phyloP scores from a whole-genome alignment of 2,888 invertebrate genomes.

The Bursaphelenchus okinawaensis region DNA sequence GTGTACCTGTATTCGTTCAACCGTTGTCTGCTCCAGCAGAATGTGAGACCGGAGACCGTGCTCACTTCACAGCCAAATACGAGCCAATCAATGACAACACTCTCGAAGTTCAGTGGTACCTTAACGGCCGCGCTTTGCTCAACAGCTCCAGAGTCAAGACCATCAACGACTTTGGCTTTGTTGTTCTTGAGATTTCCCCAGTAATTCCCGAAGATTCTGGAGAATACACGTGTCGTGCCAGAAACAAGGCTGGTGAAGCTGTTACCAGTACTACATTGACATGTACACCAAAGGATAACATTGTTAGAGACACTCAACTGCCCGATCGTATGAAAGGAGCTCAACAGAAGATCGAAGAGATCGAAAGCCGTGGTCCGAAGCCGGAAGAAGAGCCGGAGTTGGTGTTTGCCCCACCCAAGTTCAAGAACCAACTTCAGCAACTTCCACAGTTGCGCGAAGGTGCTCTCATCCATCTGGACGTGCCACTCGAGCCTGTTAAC shows the following conservation, averaged over 20 bases:
- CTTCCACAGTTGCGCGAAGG: slow-evolving; percentile 83
- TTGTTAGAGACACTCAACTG: slow-evolving; percentile 76
- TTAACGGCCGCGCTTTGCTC: slow-evolving; percentile 81
- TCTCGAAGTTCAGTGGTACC: slow-evolving; percentile 69
- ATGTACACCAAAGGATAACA: slow-evolving; percentile 75
- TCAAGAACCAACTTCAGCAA: slow-evolving; percentile 73
- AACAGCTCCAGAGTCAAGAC: slow-evolving; percentile 89
- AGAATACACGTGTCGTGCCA: slow-evolving; percentile 25
- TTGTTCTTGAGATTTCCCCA: slow-evolving; percentile 88
- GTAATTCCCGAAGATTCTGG: slow-evolving; percentile 79
- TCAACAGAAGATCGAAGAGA: slow-evolving; percentile 48
- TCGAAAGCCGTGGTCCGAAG: slow-evolving; percentile 46
- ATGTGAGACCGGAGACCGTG: slow-evolving; percentile 51
- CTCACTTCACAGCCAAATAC: slow-evolving; percentile 55
- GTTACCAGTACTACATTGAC: slow-evolving; percentile 81
- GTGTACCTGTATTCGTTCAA: slow-evolving; percentile 48
- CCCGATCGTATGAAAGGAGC: slow-evolving; percentile 89
- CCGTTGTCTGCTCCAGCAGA: slow-evolving; percentile 51
- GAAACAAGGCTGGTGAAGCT: slow-evolving; percentile 64
- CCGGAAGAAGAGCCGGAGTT: slow-evolving; percentile 64
- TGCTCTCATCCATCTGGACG: slow-evolving; percentile 92
- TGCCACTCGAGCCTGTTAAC: slow-evolving; percentile 82
- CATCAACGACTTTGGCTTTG: slow-evolving; percentile 93
- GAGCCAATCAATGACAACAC: slow-evolving; percentile 55
- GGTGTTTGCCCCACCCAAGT: slow-evolving; percentile 73